phyloP scores from a whole-genome alignment of 2,888 invertebrate species.

The Thyatira batis region DNA sequence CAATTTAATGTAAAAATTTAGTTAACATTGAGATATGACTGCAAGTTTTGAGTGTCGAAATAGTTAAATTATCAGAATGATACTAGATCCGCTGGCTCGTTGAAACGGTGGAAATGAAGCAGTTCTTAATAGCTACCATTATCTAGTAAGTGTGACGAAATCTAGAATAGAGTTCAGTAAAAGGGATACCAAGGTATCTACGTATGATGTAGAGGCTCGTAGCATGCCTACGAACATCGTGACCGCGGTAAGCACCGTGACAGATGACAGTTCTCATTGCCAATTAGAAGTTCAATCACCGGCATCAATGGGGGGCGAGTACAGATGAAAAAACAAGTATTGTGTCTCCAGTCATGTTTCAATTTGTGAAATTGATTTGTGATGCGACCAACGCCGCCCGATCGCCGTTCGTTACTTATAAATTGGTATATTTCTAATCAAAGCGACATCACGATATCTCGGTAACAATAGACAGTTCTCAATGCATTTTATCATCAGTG shows the following conservation, averaged over 20 bases:
- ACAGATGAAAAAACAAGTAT: slow-evolving; percentile 47
- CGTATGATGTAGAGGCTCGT: not conserved
- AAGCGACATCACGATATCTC: slow-evolving; percentile 45
- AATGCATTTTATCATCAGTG: slow-evolving; percentile 35
- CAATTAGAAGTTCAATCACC: slow-evolving; percentile 78
- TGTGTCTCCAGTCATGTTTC: slow-evolving; percentile 60
- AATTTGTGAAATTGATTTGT: slow-evolving; percentile 73
- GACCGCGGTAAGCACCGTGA: slow-evolving; percentile 47
- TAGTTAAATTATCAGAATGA: no score
- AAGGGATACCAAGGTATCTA: no score
- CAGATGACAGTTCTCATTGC: slow-evolving; percentile 56
- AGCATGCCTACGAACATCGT: slow-evolving; percentile 32
- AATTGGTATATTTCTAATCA: slow-evolving; percentile 43
- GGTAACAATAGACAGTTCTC: slow-evolving; percentile 36
- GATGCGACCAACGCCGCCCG: slow-evolving; percentile 37
- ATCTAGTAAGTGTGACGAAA: not conserved
- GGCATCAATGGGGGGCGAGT: slow-evolving; percentile 44
- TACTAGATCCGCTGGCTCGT: no score
- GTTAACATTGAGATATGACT: no score
- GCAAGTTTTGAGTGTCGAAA: no score
- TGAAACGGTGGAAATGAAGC: not conserved
- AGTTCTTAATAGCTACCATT: no score
- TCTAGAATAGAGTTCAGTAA: not conserved
- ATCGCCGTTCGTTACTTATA: slow-evolving; percentile 26
- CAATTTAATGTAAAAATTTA: no score